A percentile compares a stretch with the other conserved stretches of the same genome.
Evolutionary conservation across 2,888 invertebrate species (phyloP).

Genomic region (Rotaria magnacalcarata): DNA sequence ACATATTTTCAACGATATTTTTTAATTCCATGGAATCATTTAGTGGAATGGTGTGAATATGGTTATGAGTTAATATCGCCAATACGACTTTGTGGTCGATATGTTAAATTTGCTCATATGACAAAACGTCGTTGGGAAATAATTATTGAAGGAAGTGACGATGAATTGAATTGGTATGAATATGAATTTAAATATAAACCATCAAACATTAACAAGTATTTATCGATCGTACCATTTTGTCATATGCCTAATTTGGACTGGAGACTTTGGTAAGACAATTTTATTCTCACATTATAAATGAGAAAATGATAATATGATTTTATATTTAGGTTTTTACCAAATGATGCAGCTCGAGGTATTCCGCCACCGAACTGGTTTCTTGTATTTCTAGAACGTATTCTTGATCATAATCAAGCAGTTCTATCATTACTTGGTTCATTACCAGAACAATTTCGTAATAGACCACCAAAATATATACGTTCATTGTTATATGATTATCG

Average conservation of each 20-base stretch:
- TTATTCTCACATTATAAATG: not conserved
- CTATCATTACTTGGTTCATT: conserved; percentile 2
- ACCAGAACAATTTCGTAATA: conserved; percentile 16
- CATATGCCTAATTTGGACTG: conserved; percentile 27
- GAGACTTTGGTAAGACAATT: not conserved
- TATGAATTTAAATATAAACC: conserved; percentile 39
- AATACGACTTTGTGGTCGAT: not conserved
- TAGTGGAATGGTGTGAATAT: not conserved
- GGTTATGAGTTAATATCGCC: not conserved
- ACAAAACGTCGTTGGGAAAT: conserved; percentile 38
- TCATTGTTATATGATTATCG: conserved; percentile 22
- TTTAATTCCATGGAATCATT: not conserved
- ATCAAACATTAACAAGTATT: not conserved
- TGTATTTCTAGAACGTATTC: conserved; percentile 22
- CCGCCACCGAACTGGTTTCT: not conserved
- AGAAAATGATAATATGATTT: not conserved
- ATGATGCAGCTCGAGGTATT: not conserved
- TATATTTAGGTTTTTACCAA: conserved; percentile 24
- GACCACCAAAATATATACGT: conserved; percentile 19
- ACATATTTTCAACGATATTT: not conserved
- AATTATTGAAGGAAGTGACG: not conserved
- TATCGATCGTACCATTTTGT: conserved; percentile 25
- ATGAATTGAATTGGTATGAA: not conserved
- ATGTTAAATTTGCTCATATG: conserved; percentile 37
- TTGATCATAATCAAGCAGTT: conserved; percentile 12